These are phyloP conservation scores for Chrysaora quinquecirrha DNA, from an alignment of 30 jellyfish, hydroid and myxozoan species.

Conservation along the genomic window DNA sequence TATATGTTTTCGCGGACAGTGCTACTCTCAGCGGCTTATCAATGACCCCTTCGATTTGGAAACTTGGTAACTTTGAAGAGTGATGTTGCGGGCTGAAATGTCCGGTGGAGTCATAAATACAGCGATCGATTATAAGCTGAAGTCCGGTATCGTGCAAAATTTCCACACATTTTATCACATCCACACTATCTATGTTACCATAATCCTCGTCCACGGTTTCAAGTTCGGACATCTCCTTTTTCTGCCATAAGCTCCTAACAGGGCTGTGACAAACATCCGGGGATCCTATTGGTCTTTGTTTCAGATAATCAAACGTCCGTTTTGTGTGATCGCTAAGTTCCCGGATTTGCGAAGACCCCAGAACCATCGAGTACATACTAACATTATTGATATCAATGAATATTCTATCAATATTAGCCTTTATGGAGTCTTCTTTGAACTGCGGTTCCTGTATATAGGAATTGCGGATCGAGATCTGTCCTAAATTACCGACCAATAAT, in stretches of 20 bases:
- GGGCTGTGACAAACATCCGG: slow-evolving; percentile 46
- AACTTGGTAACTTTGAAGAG: slow-evolving; percentile 27
- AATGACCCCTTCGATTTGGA: slow-evolving; percentile 66
- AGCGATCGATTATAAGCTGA: slow-evolving; percentile 63
- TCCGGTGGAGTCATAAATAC: background rate
- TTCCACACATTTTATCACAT: slow-evolving; percentile 38
- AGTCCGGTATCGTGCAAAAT: slow-evolving; percentile 70
- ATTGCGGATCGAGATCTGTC: slow-evolving; percentile 82
- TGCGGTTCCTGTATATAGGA: slow-evolving; percentile 25
- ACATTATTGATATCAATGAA: slow-evolving; percentile 65
- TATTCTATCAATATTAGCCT: slow-evolving; percentile 62
- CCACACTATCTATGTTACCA: background rate
- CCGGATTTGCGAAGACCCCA: slow-evolving; percentile 22
- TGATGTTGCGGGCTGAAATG: background rate
- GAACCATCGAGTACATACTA: slow-evolving; percentile 63
- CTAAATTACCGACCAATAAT: slow-evolving; percentile 84
- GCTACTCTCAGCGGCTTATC: slow-evolving; percentile 55
- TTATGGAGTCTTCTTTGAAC: background rate
- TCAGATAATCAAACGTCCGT: slow-evolving; percentile 52
- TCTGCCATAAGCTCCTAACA: background rate
- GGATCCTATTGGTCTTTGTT: slow-evolving; percentile 29
- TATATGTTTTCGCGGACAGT: slow-evolving; percentile 74
- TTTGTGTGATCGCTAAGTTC: slow-evolving; percentile 12
- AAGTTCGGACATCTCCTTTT: background rate
- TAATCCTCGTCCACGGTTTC: background rate